A percentile compares a stretch with the other conserved stretches of the same genome.
These are phyloP conservation scores for Tachina lurida DNA, from an alignment of 2,888 invertebrate genomes.

Conservation along the genomic window DNA sequence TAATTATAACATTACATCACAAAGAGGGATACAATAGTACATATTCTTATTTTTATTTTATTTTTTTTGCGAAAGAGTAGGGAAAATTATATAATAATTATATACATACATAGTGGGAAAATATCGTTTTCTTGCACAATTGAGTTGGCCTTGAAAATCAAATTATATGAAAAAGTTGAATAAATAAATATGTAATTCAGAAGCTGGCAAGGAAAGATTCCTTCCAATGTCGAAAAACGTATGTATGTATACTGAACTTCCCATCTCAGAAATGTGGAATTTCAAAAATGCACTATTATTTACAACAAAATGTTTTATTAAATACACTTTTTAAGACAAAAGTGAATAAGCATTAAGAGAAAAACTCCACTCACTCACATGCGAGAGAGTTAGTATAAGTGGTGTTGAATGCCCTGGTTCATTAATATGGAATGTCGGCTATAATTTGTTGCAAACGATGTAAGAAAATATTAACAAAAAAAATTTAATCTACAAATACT, in stretches of 20 bases:
- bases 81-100: too few relatives aligned
- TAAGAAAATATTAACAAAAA: conserved; percentile 28
- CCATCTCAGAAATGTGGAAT: background rate
- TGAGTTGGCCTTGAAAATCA: too few relatives aligned
- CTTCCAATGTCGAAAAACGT: background rate
- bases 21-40: too few relatives aligned
- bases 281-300: background rate
- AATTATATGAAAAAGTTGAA: too few relatives aligned
- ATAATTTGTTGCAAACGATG: conserved; percentile 65
- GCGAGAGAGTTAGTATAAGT: background rate
- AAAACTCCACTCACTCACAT: background rate
- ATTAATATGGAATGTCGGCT: conserved; percentile 54
- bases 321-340: conserved; percentile 33
- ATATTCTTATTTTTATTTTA: too few relatives aligned
- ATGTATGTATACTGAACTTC: background rate
- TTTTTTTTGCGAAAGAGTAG: too few relatives aligned
- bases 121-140: too few relatives aligned
- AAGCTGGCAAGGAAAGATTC: too few relatives aligned
- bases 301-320: conserved; percentile 23
- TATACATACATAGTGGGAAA: too few relatives aligned
- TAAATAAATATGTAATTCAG: too few relatives aligned
- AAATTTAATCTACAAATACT: conserved; percentile 38
- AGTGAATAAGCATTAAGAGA: background rate
- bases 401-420: conserved; percentile 40
- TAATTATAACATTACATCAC: too few relatives aligned